A percentile compares a stretch with the other conserved stretches of the same genome.
phyloP scores from a whole-genome alignment of 2,113 vertebrate species.

The Acanthisitta chloris region DNA sequence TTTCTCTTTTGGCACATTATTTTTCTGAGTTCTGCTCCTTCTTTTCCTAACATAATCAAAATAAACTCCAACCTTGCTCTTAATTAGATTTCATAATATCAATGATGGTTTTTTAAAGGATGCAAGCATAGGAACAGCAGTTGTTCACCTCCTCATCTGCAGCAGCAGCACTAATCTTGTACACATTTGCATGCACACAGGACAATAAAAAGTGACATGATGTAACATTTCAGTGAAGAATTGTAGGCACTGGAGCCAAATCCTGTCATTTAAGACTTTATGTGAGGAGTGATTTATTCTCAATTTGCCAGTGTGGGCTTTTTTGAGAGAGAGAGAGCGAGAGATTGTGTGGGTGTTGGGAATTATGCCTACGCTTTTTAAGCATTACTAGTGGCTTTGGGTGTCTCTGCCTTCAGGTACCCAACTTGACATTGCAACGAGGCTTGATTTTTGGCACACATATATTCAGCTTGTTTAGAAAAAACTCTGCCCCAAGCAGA shows the following conservation, averaged over 20 bases:
- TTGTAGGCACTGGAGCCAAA: conserved; percentile 15
- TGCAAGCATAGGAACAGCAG: background rate
- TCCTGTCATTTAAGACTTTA: conserved; percentile 32
- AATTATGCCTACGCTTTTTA: background rate
- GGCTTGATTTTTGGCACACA: background rate
- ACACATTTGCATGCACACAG: conserved; percentile 3
- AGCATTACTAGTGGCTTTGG: background rate
- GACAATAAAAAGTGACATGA: conserved; percentile 22
- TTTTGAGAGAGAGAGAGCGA: background rate
- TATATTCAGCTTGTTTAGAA: background rate
- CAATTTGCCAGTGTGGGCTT: conserved; percentile 8
- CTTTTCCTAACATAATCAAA: background rate
- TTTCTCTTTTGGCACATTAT: background rate
- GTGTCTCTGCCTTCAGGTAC: background rate
- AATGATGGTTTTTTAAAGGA: background rate
- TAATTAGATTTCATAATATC: conserved; percentile 27
- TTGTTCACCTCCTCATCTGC: conserved; percentile 19
- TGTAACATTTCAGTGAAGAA: conserved; percentile 4
- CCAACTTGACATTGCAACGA: background rate
- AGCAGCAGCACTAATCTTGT: background rate
- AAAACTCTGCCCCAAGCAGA: background rate
- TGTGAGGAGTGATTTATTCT: conserved; percentile 21
- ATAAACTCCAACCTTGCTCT: background rate
- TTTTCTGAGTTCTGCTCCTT: background rate
- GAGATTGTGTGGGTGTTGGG: background rate